phyloP scores from a whole-genome alignment of 1,140 invertebrate species.

The Agrilus planipennis region DNA sequence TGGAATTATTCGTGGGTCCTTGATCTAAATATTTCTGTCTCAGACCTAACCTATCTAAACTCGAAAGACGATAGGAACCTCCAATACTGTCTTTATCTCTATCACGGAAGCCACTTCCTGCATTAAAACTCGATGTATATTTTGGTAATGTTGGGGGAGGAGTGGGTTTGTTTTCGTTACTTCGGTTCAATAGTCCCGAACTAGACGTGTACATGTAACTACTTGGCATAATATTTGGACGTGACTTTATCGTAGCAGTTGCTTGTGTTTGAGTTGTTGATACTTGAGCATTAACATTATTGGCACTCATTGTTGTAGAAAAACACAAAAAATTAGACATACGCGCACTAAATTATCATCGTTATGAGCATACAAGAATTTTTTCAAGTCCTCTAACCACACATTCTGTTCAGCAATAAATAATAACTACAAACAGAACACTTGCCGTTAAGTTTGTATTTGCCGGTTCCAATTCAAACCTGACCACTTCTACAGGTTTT shows the following conservation, averaged over 20 bases:
- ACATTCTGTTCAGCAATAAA: no score
- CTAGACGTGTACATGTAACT: constrained; percentile 35
- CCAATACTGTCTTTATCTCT: constrained; percentile 41
- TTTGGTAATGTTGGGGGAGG: constrained; percentile 49
- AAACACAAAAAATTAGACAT: constrained; percentile 16
- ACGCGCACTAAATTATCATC: no score
- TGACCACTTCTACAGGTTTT: no score
- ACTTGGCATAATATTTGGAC: constrained; percentile 34
- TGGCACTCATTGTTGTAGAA: constrained; percentile 30
- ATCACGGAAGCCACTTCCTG: constrained; percentile 37
- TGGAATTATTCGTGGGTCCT: constrained; percentile 17
- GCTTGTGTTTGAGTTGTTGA: constrained; percentile 27
- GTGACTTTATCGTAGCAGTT: constrained; percentile 32
- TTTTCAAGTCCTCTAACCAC: no score
- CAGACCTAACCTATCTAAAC: constrained; percentile 50
- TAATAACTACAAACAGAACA: no score
- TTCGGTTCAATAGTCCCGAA: constrained; percentile 31
- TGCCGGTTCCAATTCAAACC: no score
- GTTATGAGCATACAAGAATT: no score
- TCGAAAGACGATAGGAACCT: constrained; percentile 46
- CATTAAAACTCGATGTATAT: constrained; percentile 46
- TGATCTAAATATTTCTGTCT: constrained; percentile 50
- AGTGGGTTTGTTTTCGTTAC: constrained; percentile 35
- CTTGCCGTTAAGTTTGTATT: no score
- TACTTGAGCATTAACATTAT: constrained; percentile 30